phyloP scores from a whole-genome alignment of 1,140 invertebrate genomes.

The Nymphalis io region DNA sequence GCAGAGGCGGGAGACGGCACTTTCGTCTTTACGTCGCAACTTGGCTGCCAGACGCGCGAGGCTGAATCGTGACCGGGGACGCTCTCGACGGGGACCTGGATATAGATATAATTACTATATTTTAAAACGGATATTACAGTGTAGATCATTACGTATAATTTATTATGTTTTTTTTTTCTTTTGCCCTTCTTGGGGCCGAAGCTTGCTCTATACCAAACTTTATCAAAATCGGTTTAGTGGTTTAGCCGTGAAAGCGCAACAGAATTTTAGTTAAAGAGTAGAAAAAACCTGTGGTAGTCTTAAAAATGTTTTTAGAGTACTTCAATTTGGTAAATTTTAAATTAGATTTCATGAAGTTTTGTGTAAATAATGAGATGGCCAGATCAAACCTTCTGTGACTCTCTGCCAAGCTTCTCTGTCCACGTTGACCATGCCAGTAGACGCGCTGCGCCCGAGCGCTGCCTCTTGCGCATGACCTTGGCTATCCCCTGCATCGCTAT shows the following conservation, averaged over 20 bases:
- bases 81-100: slow-evolving; percentile 52
- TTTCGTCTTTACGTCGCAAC: slow-evolving; percentile 76
- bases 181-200: no score
- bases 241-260: no score
- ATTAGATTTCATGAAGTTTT: no score
- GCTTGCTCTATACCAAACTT: no score
- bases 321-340: no score
- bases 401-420: slow-evolving; percentile 82
- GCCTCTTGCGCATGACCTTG: slow-evolving; percentile 48
- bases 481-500: slow-evolving; percentile 80
- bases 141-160: no score
- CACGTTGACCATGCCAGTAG: slow-evolving; percentile 87
- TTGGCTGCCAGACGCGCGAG: slow-evolving; percentile 84
- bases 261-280: no score
- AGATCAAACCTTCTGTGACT: slow-evolving; percentile 60
- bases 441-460: slow-evolving; percentile 84
- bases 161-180: no score
- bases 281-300: no score
- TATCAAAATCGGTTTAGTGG: no score
- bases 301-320: no score
- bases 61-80: slow-evolving; percentile 77
- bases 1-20: slow-evolving; percentile 84
- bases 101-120: not conserved
- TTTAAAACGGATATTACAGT: not conserved
- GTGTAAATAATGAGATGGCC: no score